Evolutionary conservation across 2,797 vertebrate species (phyloP).

Genomic region (Clamator glandarius): DNA sequence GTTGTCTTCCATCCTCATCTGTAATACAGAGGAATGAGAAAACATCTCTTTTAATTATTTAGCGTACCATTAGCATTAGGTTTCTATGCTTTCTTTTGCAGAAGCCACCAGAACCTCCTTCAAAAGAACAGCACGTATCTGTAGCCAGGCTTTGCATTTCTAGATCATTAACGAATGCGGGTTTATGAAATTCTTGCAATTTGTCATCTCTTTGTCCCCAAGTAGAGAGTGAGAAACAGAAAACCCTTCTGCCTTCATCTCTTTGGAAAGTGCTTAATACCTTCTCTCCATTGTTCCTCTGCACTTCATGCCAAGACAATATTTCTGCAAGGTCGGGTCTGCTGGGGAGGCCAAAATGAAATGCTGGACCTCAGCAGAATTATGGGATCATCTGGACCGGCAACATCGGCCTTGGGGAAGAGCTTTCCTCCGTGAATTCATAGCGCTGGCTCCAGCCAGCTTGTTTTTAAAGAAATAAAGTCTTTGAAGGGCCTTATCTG

Average conservation of each 20-base stretch:
- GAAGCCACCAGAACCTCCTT: conserved; percentile 24
- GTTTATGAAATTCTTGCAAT: not conserved
- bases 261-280: conserved; percentile 13
- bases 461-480: conserved; percentile 16
- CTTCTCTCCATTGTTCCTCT: not conserved
- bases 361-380: conserved; percentile 7
- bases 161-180: conserved; percentile 15
- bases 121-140: not conserved
- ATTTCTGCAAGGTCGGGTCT: conserved; percentile 41
- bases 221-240: not conserved
- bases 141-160: conserved; percentile 8
- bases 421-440: not conserved
- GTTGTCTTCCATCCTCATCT: not conserved
- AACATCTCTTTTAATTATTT: conserved; percentile 33
- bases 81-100: not conserved
- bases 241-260: not conserved
- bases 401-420: conserved; percentile 36
- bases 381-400: conserved; percentile 46
- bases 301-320: conserved; percentile 19
- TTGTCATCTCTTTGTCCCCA: not conserved
- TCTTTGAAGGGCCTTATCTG: conserved; percentile 56
- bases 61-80: not conserved
- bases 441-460: not conserved
- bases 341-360: conserved; percentile 34
- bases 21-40: not conserved